phyloP scores from a whole-genome alignment of 2,888 invertebrate species.

The Drosophila flavopinicola region DNA sequence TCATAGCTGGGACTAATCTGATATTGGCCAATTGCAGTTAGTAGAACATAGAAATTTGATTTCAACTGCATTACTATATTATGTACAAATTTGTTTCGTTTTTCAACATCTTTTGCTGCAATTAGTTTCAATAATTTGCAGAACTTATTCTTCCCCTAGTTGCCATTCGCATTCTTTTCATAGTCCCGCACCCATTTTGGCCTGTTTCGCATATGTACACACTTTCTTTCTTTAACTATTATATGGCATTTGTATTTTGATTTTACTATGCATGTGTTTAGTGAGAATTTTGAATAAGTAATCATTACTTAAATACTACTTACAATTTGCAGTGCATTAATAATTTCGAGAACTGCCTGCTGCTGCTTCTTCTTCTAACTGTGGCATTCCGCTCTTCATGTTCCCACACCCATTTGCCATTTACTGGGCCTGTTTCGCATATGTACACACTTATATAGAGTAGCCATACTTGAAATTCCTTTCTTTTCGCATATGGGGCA shows the following conservation, averaged over 20 bases:
- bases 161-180: neutral
- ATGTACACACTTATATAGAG: slow-evolving; percentile 7
- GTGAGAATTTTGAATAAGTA: no score
- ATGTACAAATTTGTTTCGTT: neutral
- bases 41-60: no score
- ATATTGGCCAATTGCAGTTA: no score
- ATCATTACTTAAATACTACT: no score
- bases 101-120: neutral
- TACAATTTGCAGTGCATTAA: no score
- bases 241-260: no score
- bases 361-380: slow-evolving; percentile 4
- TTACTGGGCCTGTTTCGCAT: slow-evolving; percentile 2
- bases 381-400: no score
- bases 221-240: no score
- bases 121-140: neutral
- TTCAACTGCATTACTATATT: no score
- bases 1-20: no score
- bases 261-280: no score
- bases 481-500: slow-evolving; percentile 49
- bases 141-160: slow-evolving; percentile 3
- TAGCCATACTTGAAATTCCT: slow-evolving; percentile 43
- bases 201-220: slow-evolving; percentile 4
- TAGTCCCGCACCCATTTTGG: neutral
- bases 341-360: no score
- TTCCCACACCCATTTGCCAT: neutral